Base-by-base conservation (phyloP, 2,113 vertebrate genomes). In the Amphilophus citrinellus region DNA sequence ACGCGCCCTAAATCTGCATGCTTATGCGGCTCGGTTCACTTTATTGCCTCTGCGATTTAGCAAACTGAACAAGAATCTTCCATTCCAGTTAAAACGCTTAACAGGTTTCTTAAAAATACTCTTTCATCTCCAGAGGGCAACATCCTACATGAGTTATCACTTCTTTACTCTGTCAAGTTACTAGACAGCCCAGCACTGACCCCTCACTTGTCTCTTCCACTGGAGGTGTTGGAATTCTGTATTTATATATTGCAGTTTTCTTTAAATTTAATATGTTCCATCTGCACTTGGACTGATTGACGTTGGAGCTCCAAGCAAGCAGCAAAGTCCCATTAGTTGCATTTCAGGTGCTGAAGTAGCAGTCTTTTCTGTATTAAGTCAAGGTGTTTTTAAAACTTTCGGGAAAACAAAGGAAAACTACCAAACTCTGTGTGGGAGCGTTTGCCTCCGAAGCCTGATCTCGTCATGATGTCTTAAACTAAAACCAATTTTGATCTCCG, bases 401-500 rank as follows among this genome's bases (percentile, higher is more conserved):
- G 27, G 17, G 20, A 50, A 47, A 7, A 30, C 13, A 30, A 15
- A 10, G 5, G 37, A 53, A n/a, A 53, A 50, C 47, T 50, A 5
- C 15, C 17, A 3, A 53, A 53, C 50, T 22, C n/a, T 20, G 44
- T 32, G 44, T 73, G 44, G 44, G 30, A 53, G 17, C 10, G 20
- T 53, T 73, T 32, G 3, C 10, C 44, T 53, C 44, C 44, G 50
- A 20, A 77, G 32, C 30, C 10, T 10, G 10, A 65, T 18, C 61
- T 57, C 7, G n/a, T 58, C 66, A 13, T 15, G 8, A 66, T 20
- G 32, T 61, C 76, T 73, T n/a, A 2, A 42, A n/a, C 24, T 61
- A 37, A 80, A 77, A 62, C 75, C 42, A 82, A 86, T 77, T 24
- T 59, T 35, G 24, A 60, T 87, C 57, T 84, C 62, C 57, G 47